Evolutionary conservation across 2,888 invertebrate genomes (phyloP), one percentile per base, ranked within the genome.

Genomic region (Sphecodes monilicornis): DNA sequence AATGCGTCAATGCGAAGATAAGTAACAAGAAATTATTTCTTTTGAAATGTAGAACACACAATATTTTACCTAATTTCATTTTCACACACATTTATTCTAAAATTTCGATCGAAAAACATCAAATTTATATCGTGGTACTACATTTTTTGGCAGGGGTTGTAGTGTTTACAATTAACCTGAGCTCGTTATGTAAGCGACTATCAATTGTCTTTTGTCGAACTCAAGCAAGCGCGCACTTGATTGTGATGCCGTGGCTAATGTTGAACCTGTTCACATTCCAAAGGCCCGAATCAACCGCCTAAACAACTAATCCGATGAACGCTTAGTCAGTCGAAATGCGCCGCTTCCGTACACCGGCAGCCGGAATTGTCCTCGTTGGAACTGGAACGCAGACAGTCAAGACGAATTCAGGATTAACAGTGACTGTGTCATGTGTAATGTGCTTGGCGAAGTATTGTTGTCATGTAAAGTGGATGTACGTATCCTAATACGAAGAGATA

Each of bases 271-370:
- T 64, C 60, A 18, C 32, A 66, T 66, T 66, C 66, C 22, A 32
- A 36, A 36, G 43, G 70, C 3, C 18, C 39, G 78, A 84, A 86
- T 78, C 76, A 75, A 60, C 69, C 71, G 54, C 46, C 54, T 76
- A 70, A 82, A 80, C 80, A 84, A 86, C 57, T 78, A 76, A 86
- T 78, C 75, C 69, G 41, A 66, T 26, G 75, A 78, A 43, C 69
- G 78, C 57, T 81, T 76, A 81, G 75, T 72, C 72, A 46, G 64
- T 16, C 73, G 76, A 64, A 78, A 80, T 36, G 72, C 79, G 57
- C 46, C 79, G 71, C 72, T 84, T 83, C 64, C 73, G 73, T 70
- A 32, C 72, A 74, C 64, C n/a, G 46, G 18, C 11, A 29, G 57
- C 32, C 50, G 29, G 68, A 80, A 85, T 85, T 78, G 77, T 72